Evolutionary conservation across 2,797 vertebrate genomes (phyloP), one percentile per base, ranked within the genome.

Genomic region (Protonibea diacanthus): DNA sequence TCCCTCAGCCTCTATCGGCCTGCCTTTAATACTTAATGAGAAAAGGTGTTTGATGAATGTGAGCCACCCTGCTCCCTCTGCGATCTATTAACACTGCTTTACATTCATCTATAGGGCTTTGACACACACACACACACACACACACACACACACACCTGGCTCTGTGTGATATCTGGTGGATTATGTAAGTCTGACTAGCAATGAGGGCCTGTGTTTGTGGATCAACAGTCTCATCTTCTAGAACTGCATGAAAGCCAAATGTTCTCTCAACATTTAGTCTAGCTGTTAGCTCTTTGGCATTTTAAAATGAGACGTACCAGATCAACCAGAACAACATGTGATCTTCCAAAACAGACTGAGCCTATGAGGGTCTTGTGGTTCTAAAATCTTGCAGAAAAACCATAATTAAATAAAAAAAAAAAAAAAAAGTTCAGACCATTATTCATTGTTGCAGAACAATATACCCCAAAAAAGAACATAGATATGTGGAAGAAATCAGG

Each of bases 1-100:
- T 92, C 86, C 87, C 88, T 84, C 81, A 74, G 83, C 84, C 60
- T 84, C 86, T 63, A 87, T 88, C 45, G 79, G 78, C 75, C 86
- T 85, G 86, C 86, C 90, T 91, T 92, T 94, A 93, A 94, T 94
- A 88, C 85, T 93, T 94, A 93, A 94, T 94, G 91, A 94, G 93
- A 88, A 86, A 83, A 82, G 71, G 83, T 85, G 84, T 93, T 89
- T 92, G 92, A 94, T 93, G 91, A 93, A 93, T 91, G 90, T 71
- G 86, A 90, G 89, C 76, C 82, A 78, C 80, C 74, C 61, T 76
- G 74, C 88, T 92, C 91, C 88, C 88, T 74, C 59, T 81, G 89
- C 7, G 73, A 87, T 90, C 87, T 87, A 90, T 94, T 93, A 91
- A 81, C 85, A 83, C 74, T 86, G 77, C 78, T 91, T 89, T 87